These are phyloP conservation scores for Acleris emargana DNA, from an alignment of 2,888 invertebrate species.

Conservation along the genomic window DNA sequence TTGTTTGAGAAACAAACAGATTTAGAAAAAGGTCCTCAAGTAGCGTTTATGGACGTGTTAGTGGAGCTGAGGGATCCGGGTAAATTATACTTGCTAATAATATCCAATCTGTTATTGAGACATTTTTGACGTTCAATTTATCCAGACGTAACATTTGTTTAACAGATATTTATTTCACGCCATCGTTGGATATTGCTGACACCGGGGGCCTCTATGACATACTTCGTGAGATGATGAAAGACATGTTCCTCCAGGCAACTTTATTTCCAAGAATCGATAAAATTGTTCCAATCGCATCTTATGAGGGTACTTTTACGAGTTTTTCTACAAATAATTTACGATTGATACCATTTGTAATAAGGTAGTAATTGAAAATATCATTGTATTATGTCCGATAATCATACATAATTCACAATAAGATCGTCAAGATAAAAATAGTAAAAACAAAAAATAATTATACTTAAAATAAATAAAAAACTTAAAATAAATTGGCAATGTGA, in stretches of 20 bases:
- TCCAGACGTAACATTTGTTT: slow-evolving; percentile 12
- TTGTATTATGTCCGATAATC: too few species aligned
- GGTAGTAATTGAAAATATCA: too few species aligned
- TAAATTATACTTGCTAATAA: slow-evolving; percentile 40
- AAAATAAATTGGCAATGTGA: too few species aligned
- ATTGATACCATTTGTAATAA: too few species aligned
- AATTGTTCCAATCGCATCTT: slow-evolving; percentile 66
- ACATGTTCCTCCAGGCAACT: slow-evolving; percentile 89
- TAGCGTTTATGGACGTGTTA: slow-evolving; percentile 90
- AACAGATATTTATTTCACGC: slow-evolving; percentile 87
- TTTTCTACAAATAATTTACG: not conserved
- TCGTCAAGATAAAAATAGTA: too few species aligned
- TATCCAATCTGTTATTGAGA: not conserved
- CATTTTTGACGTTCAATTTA: not conserved
- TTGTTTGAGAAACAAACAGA: slow-evolving; percentile 86
- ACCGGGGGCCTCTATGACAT: slow-evolving; percentile 87
- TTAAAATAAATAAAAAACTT: too few species aligned
- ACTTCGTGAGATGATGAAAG: slow-evolving; percentile 88
- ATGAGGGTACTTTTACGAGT: slow-evolving; percentile 59
- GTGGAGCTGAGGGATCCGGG: slow-evolving; percentile 89
- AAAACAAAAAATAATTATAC: too few species aligned
- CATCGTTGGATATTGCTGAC: slow-evolving; percentile 87
- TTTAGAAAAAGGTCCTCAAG: slow-evolving; percentile 76
- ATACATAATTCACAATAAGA: too few species aligned
- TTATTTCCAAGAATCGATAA: slow-evolving; percentile 87